Conservation (phyloP, 2,888 invertebrate genomes). For the Punctoribates punctum region DNA sequence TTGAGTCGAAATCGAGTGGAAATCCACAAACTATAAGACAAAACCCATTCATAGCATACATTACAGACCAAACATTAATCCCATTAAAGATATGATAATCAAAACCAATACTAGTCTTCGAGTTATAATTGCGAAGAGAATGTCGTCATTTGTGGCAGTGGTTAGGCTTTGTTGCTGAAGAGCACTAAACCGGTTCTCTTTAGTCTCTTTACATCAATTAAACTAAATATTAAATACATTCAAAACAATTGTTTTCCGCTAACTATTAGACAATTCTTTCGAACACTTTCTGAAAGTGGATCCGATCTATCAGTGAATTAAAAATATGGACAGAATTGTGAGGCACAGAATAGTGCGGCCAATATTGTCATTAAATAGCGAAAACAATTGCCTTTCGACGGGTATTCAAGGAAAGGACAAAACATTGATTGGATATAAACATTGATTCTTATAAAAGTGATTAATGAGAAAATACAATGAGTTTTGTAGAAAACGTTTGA, state of each 20-base stretch:
- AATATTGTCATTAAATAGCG: background rate
- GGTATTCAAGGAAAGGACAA: background rate
- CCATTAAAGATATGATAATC: conserved; percentile 16
- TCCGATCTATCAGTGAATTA: background rate
- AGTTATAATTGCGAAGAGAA: background rate
- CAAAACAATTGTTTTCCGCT: background rate
- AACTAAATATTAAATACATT: background rate
- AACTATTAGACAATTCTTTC: background rate
- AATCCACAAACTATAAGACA: background rate
- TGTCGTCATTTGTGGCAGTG: conserved; percentile 4
- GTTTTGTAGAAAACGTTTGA: background rate
- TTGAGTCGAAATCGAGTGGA: background rate
- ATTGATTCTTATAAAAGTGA: background rate
- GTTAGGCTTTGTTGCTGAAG: conserved; percentile 4
- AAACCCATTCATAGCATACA: background rate
- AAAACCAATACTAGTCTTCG: background rate
- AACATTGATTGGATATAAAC: background rate
- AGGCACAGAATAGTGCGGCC: conserved; percentile 24
- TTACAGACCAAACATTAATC: conserved; percentile 15
- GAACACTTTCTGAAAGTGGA: background rate
- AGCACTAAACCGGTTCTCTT: too few species aligned
- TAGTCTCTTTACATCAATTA: background rate
- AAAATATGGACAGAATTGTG: conserved; percentile 26
- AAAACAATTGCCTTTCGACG: background rate
- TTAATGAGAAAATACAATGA: conserved; percentile 28